phyloP scores from a whole-genome alignment of 2,888 invertebrate species.

The Hipparchia semele region DNA sequence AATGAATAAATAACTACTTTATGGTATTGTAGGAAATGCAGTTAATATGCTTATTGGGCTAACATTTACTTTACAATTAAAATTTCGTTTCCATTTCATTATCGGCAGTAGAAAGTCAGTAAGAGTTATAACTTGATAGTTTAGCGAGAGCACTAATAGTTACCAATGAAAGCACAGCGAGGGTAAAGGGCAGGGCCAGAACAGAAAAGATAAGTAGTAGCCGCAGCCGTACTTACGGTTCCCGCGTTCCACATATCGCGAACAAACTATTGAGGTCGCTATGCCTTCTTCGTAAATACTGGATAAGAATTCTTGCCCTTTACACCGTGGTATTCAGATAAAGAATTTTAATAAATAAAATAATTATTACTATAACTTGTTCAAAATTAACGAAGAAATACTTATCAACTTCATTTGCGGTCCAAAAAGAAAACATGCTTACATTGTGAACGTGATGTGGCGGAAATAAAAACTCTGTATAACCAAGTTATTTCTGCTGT shows the following conservation, averaged over 20 bases:
- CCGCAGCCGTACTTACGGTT: conserved; percentile 50
- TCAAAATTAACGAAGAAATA: no score
- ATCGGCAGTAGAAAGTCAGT: conserved; percentile 2
- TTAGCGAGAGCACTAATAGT: conserved; percentile 13
- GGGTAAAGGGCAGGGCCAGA: conserved; percentile 58
- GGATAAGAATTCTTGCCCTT: conserved; percentile 24
- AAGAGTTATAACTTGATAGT: conserved; percentile 16
- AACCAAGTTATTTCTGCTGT: no score
- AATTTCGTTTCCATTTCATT: background rate
- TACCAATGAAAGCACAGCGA: conserved; percentile 30
- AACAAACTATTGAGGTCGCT: conserved; percentile 43
- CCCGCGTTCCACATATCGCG: conserved; percentile 75
- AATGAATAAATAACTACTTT: no score
- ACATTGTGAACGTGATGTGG: no score
- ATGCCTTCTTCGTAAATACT: conserved; percentile 33
- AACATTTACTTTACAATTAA: background rate
- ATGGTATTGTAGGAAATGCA: no score
- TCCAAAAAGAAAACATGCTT: no score
- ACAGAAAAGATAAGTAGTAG: conserved; percentile 60
- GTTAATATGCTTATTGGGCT: background rate
- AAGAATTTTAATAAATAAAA: conserved; percentile 15
- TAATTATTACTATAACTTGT: background rate
- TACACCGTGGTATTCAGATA: conserved; percentile 14
- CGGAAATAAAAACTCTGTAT: no score
- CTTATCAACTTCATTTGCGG: no score